A percentile compares a stretch with the other conserved stretches of the same genome.
Evolutionary conservation across 2,797 vertebrate species (phyloP).

Genomic region (Gallirallus australis): DNA sequence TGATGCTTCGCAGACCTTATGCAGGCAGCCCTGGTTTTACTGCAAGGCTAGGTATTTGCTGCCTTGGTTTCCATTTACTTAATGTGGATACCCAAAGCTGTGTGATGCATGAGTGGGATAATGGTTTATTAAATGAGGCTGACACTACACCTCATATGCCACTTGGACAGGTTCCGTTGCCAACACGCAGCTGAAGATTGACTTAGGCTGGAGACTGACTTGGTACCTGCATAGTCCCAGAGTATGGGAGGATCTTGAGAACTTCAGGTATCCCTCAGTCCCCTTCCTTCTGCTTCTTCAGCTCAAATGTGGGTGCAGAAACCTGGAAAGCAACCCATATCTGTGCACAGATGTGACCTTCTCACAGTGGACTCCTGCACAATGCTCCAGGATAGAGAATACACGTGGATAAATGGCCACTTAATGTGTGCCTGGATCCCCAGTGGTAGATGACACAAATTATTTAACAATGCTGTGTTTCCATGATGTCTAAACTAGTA

Average conservation of each 20-base stretch:
- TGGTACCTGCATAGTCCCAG: neutral
- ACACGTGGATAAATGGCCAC: neutral
- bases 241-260: accelerated
- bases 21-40: neutral
- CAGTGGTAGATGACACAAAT: neutral
- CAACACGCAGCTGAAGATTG: neutral
- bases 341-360: neutral
- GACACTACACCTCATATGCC: neutral
- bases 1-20: neutral
- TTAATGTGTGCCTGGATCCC: too few relatives aligned
- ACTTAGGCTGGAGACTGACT: neutral
- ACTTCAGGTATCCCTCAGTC: neutral
- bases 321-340: neutral
- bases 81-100: neutral
- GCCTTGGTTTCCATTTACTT: neutral
- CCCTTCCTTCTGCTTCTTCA: neutral
- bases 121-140: neutral
- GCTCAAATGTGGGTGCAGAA: neutral
- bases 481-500: neutral
- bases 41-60: neutral
- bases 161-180: accelerated
- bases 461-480: neutral
- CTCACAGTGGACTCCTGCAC: neutral
- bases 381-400: accelerated
- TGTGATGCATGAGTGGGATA: neutral